A percentile compares a stretch with the other conserved stretches of the same genome.
Conservation (phyloP, 2,113 vertebrate genomes). For the Arenaria interpres region DNA sequence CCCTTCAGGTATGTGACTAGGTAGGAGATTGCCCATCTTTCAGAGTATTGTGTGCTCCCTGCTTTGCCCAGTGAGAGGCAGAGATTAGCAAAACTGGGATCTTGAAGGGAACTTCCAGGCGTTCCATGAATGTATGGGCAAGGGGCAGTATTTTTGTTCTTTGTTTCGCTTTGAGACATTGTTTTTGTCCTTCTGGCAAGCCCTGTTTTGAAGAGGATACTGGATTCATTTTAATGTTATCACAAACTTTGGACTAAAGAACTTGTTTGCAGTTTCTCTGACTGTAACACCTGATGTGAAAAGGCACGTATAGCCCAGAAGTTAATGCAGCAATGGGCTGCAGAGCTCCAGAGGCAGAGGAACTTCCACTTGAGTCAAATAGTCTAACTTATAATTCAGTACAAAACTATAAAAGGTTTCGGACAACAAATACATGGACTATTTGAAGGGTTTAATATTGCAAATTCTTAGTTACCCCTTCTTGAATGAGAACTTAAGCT, state of each 20-base stretch:
- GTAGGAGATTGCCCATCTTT: background rate
- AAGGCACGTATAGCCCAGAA: background rate
- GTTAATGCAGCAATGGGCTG: background rate
- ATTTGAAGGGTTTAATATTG: background rate
- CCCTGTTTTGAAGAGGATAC: background rate
- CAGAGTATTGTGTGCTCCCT: background rate
- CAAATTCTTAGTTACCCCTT: background rate
- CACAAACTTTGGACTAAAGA: background rate
- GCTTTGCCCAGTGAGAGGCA: background rate
- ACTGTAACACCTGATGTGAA: rapidly evolving
- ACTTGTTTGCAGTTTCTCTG: background rate
- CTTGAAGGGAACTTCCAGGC: background rate
- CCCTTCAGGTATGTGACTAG: background rate
- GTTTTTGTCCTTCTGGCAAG: background rate
- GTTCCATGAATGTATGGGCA: rapidly evolving
- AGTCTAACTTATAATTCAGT: background rate
- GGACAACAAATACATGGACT: background rate
- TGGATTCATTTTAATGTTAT: background rate
- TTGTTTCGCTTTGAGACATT: background rate
- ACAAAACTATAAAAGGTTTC: background rate
- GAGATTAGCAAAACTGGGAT: background rate
- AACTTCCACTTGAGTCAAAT: background rate
- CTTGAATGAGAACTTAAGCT: background rate
- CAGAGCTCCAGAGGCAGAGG: background rate
- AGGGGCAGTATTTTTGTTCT: background rate